Evolutionary conservation across 2,113 vertebrate species (phyloP).

Genomic region (Guaruba guarouba): DNA sequence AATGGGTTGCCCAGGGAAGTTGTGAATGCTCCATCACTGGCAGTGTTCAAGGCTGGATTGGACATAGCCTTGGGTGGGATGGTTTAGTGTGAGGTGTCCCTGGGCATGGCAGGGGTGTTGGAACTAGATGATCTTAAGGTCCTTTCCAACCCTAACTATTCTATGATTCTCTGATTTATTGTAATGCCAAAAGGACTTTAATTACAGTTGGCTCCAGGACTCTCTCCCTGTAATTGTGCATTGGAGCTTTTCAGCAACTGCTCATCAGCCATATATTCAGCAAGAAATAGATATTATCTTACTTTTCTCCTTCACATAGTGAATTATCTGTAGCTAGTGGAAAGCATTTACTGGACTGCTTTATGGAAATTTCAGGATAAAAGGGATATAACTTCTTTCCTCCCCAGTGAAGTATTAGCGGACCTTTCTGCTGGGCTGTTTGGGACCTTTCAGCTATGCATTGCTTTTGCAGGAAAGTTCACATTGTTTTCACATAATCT

Average conservation of each 20-base stretch:
- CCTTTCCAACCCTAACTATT: no score
- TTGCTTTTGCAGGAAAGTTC: background rate
- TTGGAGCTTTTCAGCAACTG: background rate
- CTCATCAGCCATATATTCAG: background rate
- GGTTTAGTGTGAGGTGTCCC: no score
- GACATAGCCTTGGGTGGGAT: no score
- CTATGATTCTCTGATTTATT: background rate
- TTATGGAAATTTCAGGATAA: background rate
- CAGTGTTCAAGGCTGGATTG: no score
- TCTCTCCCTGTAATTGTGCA: background rate
- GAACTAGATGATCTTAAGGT: no score
- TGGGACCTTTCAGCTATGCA: background rate
- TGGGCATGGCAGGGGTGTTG: no score
- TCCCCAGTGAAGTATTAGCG: rapidly evolving
- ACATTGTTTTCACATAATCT: rapidly evolving
- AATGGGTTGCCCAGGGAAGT: no score
- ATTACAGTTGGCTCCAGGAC: background rate
- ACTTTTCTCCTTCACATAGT: background rate
- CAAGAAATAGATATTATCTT: background rate
- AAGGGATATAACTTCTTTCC: background rate
- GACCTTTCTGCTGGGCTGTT: background rate
- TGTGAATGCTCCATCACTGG: no score
- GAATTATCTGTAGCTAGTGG: background rate
- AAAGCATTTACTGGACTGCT: background rate
- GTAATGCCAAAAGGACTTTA: background rate